Base-by-base conservation (phyloP, 2,113 vertebrate genomes). In the Cyprinus carpio region DNA sequence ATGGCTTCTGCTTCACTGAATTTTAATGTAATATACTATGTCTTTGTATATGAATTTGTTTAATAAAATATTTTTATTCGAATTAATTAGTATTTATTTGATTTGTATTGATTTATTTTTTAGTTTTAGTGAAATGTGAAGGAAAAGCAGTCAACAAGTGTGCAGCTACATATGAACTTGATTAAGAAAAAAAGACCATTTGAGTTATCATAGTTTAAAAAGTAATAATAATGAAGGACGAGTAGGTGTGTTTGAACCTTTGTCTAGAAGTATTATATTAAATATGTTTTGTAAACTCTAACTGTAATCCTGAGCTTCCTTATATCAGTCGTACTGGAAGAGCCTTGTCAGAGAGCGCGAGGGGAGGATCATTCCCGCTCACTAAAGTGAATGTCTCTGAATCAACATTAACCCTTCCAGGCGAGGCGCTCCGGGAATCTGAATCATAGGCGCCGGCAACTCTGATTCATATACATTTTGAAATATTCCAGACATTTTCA, bases 281-380 rank as follows among this genome's bases (percentile, higher is more conserved):
- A 51, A 51, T 1, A 16, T 4, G 49, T 51, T 46, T 10, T 43
- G 9, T 40, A 40, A 37, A 37, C 34, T 37, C 34, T 20, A 65
- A 85, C 58, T 56, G 56, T 82, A 78, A 79, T 83, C 43, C 69
- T 13, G 31, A 83, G 20, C 67, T 83, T 88, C 85, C 80, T 83
- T 80, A 85, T 75, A 23, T 62, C 62, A 40, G 83, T 64, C 27
- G 83, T 88, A 88, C 87, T 82, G 87, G 87, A 86, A 88, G 64
- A 58, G 87, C 37, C 20, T 69, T 11, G 51, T 46, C 54, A 62
- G 82, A 67, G 54, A 51, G n/a, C 6, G 18, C 11, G 71, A 56
- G 40, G 58, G 46, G 49, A 71, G 81, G 46, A 40, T 4, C 82
- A 80, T 86, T 88, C 87, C 87, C 84, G 64, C 25, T 80, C 40